phyloP scores from a whole-genome alignment of 2,888 invertebrate species.

The Drosophila quasianomalipes region DNA sequence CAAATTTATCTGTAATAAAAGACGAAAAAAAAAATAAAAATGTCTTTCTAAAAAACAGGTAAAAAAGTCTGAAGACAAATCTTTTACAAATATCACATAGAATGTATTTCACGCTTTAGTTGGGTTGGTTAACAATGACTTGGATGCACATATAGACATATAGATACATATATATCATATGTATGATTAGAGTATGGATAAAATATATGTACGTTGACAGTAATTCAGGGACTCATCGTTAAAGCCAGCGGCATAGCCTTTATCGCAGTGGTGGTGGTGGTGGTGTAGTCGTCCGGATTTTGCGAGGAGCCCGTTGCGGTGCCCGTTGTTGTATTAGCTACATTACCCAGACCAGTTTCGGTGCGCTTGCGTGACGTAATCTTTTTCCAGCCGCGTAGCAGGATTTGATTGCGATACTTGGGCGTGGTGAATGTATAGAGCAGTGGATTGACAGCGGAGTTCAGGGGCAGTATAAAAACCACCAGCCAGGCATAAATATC shows the following conservation, averaged over 20 bases:
- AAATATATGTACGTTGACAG: constrained; percentile 29
- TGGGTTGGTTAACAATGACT: constrained; percentile 64
- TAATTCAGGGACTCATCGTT: constrained; percentile 52
- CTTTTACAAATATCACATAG: constrained; percentile 75
- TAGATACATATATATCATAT: constrained; percentile 28
- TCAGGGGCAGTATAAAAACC: constrained; percentile 89
- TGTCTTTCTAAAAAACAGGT: background rate
- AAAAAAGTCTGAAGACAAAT: constrained; percentile 10
- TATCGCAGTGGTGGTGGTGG: constrained; percentile 22
- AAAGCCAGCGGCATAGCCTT: constrained; percentile 71
- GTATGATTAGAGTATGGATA: constrained; percentile 50
- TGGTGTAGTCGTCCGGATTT: constrained; percentile 78
- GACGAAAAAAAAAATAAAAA: background rate
- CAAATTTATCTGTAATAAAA: too few species aligned
- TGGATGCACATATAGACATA: constrained; percentile 59
- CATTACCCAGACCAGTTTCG: constrained; percentile 82
- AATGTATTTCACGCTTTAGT: constrained; percentile 71
- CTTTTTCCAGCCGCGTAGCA: constrained; percentile 85
- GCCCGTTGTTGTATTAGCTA: constrained; percentile 78
- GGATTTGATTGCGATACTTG: constrained; percentile 87
- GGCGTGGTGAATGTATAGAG: constrained; percentile 90
- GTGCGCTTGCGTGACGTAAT: constrained; percentile 83
- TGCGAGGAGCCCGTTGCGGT: constrained; percentile 83
- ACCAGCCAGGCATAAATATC: constrained; percentile 89
- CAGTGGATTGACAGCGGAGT: constrained; percentile 89